phyloP scores from a whole-genome alignment of 23 tunicate species.

The Oikopleura vanhoeffeni region DNA sequence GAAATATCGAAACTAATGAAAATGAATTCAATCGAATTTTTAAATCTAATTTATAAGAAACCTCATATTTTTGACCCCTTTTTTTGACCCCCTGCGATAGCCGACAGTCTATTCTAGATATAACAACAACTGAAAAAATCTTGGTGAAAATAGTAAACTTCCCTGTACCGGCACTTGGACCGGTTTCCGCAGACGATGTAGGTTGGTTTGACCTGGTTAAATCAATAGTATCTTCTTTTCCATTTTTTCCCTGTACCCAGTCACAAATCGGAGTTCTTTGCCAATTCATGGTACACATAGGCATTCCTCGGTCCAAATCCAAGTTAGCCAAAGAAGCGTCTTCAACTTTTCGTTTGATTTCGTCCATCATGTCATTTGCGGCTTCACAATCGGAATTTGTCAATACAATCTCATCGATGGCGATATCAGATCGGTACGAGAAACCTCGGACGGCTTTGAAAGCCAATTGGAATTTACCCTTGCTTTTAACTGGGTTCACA shows the following conservation, averaged over 20 bases:
- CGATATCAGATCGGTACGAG: slow-evolving; percentile 52
- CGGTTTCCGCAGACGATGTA: not conserved
- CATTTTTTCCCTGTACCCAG: not conserved
- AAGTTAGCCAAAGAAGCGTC: not conserved
- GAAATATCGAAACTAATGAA: no score
- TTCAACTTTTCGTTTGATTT: not conserved
- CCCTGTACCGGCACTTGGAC: not conserved
- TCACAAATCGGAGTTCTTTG: not conserved
- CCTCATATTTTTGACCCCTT: no score
- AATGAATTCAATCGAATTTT: no score
- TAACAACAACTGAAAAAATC: no score
- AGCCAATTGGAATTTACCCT: slow-evolving; percentile 29
- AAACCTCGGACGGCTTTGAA: slow-evolving; percentile 53
- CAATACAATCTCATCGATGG: slow-evolving; percentile 49
- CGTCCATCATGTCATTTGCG: not conserved
- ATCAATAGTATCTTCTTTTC: not conserved
- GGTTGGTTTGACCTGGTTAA: not conserved
- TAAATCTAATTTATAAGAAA: no score
- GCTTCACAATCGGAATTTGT: not conserved
- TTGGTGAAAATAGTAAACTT: not conserved
- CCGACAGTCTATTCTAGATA: no score
- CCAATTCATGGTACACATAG: not conserved
- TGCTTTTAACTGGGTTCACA: not conserved
- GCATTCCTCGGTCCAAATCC: not conserved
- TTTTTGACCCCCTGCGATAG: no score